Evolutionary conservation across 1,140 invertebrate genomes (phyloP).

Genomic region (Tyrophagus putrescentiae): DNA sequence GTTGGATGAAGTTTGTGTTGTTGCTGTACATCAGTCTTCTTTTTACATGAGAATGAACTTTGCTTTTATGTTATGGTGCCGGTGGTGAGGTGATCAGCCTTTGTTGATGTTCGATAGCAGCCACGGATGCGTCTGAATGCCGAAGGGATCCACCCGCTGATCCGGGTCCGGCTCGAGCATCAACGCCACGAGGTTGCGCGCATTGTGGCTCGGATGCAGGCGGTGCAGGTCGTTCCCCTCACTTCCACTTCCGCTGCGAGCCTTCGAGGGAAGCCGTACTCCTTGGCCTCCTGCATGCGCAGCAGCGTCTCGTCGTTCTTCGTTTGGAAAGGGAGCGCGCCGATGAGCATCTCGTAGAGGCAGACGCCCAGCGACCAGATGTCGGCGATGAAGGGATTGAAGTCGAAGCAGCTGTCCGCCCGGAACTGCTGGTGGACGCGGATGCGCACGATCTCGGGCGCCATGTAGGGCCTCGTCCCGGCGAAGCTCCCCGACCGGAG

Average conservation of each 20-base stretch:
- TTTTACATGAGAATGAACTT: background rate
- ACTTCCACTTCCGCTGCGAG: too few relatives aligned
- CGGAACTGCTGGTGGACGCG: background rate
- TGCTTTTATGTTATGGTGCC: too few relatives aligned
- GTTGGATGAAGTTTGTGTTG: background rate
- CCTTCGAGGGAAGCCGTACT: background rate
- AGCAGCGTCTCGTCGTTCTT: constrained; percentile 5
- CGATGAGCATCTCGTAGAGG: constrained; percentile 29
- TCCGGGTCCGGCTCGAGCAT: background rate
- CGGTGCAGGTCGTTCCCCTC: too few relatives aligned
- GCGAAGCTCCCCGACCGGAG: background rate
- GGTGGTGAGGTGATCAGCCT: too few relatives aligned
- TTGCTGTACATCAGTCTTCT: background rate
- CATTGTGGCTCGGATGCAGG: background rate
- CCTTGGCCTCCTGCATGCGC: background rate
- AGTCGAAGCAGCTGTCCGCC: constrained; percentile 18
- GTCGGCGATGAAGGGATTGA: constrained; percentile 27
- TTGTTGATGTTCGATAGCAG: too few relatives aligned
- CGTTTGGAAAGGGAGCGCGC: constrained; percentile 31
- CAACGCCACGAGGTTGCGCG: background rate
- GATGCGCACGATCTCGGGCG: constrained; percentile 21
- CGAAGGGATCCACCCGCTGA: background rate
- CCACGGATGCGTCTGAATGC: background rate
- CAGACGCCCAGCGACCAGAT: constrained; percentile 30
- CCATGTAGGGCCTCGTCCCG: constrained; percentile 20